phyloP scores from a whole-genome alignment of 2,888 invertebrate species.

The Spodoptera littoralis region DNA sequence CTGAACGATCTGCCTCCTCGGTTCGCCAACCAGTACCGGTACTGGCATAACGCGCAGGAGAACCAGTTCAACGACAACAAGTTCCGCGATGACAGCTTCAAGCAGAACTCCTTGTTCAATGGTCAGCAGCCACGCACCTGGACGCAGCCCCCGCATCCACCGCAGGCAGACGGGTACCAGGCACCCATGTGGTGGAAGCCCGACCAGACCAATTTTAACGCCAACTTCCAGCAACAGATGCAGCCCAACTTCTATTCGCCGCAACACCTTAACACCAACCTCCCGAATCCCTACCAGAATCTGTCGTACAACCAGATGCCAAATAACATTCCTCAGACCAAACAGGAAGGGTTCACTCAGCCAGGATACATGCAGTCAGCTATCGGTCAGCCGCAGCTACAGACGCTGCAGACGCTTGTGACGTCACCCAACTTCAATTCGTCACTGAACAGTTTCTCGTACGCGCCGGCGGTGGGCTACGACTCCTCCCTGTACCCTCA shows the following conservation, averaged over 20 bases:
- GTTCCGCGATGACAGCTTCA: conserved; percentile 77
- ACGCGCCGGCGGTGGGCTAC: conserved; percentile 72
- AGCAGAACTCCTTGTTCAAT: conserved; percentile 60
- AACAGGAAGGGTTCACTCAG: conserved; percentile 63
- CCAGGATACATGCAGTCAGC: conserved; percentile 69
- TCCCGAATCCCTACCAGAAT: conserved; percentile 72
- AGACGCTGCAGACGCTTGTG: conserved; percentile 73
- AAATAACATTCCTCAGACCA: conserved; percentile 60
- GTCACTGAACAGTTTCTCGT: conserved; percentile 73
- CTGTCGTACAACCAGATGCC: conserved; percentile 63
- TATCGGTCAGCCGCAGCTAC: conserved; percentile 77
- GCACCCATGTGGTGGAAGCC: conserved; percentile 80
- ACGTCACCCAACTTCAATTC: conserved; percentile 78
- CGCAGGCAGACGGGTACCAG: conserved; percentile 64
- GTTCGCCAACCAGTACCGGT: conserved; percentile 83
- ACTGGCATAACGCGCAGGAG: conserved; percentile 82
- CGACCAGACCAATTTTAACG: conserved; percentile 67
- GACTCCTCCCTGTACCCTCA: conserved; percentile 84
- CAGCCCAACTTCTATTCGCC: conserved; percentile 76
- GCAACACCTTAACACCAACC: conserved; percentile 61
- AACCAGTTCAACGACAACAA: conserved; percentile 78
- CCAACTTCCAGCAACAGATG: conserved; percentile 63
- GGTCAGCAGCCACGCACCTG: conserved; percentile 62
- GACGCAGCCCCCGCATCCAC: conserved; percentile 57
- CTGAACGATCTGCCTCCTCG: conserved; percentile 82